Evolutionary conservation across 2,113 vertebrate genomes (phyloP).

Genomic region (Neodontobutis hainanensis): DNA sequence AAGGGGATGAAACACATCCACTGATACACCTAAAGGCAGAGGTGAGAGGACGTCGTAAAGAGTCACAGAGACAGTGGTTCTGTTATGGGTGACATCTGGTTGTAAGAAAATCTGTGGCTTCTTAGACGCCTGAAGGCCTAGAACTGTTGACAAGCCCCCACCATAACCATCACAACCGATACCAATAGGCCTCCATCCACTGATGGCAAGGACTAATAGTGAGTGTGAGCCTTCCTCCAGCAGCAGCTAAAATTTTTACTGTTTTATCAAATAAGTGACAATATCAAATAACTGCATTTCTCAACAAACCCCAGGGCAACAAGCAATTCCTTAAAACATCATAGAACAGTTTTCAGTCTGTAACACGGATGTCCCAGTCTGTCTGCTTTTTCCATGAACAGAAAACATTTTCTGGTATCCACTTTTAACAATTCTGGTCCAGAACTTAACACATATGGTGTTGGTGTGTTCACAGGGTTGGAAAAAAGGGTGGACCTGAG

Average conservation of each 20-base stretch:
- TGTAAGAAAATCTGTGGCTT: conserved; percentile 75
- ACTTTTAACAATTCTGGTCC: no score
- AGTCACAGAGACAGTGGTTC: conserved; percentile 18
- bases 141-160: conserved; percentile 55
- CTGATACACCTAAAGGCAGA: conserved; percentile 38
- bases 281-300: background rate
- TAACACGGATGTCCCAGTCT: no score
- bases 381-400: no score
- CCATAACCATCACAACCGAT: background rate
- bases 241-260: conserved; percentile 29
- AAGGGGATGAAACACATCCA: conserved; percentile 12
- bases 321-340: background rate
- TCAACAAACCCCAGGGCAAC: background rate
- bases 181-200: conserved; percentile 13
- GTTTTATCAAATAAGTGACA: background rate
- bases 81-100: conserved; percentile 74
- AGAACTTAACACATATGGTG: no score
- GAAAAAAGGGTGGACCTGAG: no score
- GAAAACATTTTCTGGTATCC: no score
- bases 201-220: conserved; percentile 52
- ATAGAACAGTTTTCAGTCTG: no score
- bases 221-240: conserved; percentile 22
- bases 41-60: conserved; percentile 45
- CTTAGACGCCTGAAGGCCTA: conserved; percentile 48
- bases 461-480: no score